Evolutionary conservation across 2,888 invertebrate species (phyloP).

Genomic region (Nymphalis c-album): DNA sequence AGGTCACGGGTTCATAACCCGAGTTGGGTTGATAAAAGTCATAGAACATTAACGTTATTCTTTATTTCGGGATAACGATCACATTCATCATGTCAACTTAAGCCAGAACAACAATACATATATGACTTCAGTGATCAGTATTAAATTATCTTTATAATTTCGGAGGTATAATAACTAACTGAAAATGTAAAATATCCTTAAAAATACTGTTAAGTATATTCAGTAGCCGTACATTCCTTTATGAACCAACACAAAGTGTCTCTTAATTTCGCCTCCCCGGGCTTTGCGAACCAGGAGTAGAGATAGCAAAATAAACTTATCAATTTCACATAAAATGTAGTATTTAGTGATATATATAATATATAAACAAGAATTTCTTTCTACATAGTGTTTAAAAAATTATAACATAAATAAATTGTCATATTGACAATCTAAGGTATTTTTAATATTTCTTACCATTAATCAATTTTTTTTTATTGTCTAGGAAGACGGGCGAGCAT

Average conservation of each 20-base stretch:
- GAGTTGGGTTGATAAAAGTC: too few species aligned
- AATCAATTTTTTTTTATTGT: too few species aligned
- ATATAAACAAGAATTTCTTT: background rate
- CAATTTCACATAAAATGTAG: background rate
- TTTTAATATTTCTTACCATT: too few species aligned
- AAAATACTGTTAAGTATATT: conserved; percentile 43
- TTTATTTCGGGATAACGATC: too few species aligned
- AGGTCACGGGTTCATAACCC: too few species aligned
- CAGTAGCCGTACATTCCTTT: conserved; percentile 61
- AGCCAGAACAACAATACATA: too few species aligned
- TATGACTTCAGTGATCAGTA: background rate
- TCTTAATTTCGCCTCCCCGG: conserved; percentile 76
- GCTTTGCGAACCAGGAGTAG: conserved; percentile 64
- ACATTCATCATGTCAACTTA: too few species aligned
- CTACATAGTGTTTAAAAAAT: background rate
- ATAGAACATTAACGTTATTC: too few species aligned
- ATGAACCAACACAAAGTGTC: conserved; percentile 74
- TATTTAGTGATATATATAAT: background rate
- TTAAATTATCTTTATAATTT: conserved; percentile 1
- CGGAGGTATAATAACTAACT: background rate
- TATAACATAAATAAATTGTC: too few species aligned
- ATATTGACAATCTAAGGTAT: too few species aligned
- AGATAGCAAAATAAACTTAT: conserved; percentile 45
- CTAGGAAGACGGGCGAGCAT: too few species aligned
- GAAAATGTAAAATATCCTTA: conserved; percentile 6